Percentiles rank a stretch among this genome's conserved stretches.
These are phyloP conservation scores for Meleagris gallopavo DNA, from an alignment of 2,113 vertebrate species.

Conservation along the genomic window DNA sequence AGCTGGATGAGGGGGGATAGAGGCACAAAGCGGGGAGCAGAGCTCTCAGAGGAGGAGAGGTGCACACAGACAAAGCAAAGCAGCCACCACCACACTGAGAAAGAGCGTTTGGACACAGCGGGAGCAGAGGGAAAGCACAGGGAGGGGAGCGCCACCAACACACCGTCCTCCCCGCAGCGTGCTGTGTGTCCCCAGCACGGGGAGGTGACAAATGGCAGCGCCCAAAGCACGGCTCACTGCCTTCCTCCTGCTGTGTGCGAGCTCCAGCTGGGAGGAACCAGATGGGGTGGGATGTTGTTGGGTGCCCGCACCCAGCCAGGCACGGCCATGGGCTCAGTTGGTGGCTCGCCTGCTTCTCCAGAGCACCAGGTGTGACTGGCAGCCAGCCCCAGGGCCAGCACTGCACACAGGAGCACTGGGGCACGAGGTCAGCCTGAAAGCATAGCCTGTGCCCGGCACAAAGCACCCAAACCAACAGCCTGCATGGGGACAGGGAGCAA, in stretches of 20 bases:
- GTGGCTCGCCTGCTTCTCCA: rapidly evolving
- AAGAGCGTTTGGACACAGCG: rapidly evolving
- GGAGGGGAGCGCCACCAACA: background rate
- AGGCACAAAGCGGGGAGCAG: background rate
- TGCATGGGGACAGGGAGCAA: background rate
- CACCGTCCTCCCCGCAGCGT: background rate
- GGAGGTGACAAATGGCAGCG: background rate
- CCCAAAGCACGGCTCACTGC: background rate
- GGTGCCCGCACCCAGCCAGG: rapidly evolving
- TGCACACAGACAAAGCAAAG: background rate
- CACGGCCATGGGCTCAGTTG: background rate
- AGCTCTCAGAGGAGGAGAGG: background rate
- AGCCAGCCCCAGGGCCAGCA: background rate
- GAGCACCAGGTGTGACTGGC: rapidly evolving
- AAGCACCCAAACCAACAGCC: background rate
- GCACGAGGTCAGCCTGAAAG: rapidly evolving
- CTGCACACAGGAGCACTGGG: background rate
- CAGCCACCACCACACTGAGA: rapidly evolving
- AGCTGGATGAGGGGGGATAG: background rate
- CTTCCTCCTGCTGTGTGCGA: rapidly evolving
- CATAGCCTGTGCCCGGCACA: background rate
- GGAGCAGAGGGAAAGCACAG: background rate
- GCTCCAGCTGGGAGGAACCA: background rate
- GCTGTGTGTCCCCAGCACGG: background rate
- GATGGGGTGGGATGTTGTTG: background rate